A percentile compares a stretch with the other conserved stretches of the same genome.
These are phyloP conservation scores for Geotrypetes seraphini DNA, from an alignment of 2,797 vertebrate species.

Conservation along the genomic window DNA sequence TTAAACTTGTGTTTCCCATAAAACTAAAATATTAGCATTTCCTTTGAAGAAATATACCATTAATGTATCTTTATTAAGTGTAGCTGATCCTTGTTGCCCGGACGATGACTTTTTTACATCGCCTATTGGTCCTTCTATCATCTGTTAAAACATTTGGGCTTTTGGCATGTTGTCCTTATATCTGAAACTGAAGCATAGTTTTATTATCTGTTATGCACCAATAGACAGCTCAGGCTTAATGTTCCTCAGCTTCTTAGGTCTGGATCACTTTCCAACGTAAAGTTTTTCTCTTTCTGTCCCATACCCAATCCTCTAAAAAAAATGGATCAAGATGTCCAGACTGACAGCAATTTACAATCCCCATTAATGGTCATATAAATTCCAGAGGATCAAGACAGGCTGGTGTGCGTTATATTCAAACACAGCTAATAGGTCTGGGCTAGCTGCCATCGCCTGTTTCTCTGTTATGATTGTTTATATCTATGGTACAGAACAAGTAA, in stretches of 20 bases:
- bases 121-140: conserved; percentile 22
- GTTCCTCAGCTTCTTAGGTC: conserved; percentile 2
- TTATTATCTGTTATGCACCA: conserved; percentile 36
- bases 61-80: conserved; percentile 53
- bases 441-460: conserved; percentile 37
- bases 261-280: background rate
- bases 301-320: background rate
- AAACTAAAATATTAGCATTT: conserved; percentile 39
- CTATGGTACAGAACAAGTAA: conserved; percentile 8
- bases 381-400: conserved; percentile 41
- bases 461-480: conserved; percentile 21
- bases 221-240: conserved; percentile 21
- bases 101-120: conserved; percentile 28
- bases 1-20: conserved; percentile 39
- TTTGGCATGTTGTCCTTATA: conserved; percentile 14
- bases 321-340: conserved; percentile 28
- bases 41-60: conserved; percentile 30
- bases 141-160: conserved; percentile 11
- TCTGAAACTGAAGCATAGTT: conserved; percentile 19
- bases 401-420: conserved; percentile 26
- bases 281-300: conserved; percentile 2
- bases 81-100: conserved; percentile 32
- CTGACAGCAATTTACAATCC: conserved; percentile 61
- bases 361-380: conserved; percentile 51
- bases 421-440: conserved; percentile 40